These are phyloP conservation scores for Sinella curviseta DNA, from an alignment of 1,140 invertebrate species.

Conservation along the genomic window DNA sequence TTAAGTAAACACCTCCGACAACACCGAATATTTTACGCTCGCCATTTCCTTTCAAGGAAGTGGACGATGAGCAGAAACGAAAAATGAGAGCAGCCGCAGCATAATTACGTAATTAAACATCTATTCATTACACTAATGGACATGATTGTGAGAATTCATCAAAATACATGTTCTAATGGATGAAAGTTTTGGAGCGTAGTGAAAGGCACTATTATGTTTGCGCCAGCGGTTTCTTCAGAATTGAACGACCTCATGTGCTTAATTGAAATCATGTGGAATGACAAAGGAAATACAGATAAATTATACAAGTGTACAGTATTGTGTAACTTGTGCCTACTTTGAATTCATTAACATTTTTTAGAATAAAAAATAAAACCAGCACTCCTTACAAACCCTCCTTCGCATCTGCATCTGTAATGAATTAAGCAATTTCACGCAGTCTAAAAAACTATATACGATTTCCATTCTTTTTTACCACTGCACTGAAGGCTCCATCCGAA, in stretches of 20 bases:
- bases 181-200: too few relatives aligned
- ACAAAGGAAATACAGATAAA: neutral
- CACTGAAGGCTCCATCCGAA: neutral
- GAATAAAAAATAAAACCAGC: too few relatives aligned
- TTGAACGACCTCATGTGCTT: neutral
- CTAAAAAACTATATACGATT: neutral
- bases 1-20: too few relatives aligned
- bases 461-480: neutral
- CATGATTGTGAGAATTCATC: too few relatives aligned
- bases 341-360: neutral
- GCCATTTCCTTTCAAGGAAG: too few relatives aligned
- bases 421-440: constrained; percentile 23
- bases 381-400: neutral
- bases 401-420: neutral
- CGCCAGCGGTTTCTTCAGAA: neutral
- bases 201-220: too few relatives aligned
- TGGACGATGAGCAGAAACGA: too few relatives aligned
- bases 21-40: too few relatives aligned
- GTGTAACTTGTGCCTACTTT: neutral
- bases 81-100: too few relatives aligned
- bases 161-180: too few relatives aligned
- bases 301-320: neutral
- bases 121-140: neutral
- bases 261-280: neutral
- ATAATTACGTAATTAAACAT: too few relatives aligned